Evolutionary conservation across 1,140 invertebrate genomes (phyloP).

Genomic region (Zaprionus nigranus): DNA sequence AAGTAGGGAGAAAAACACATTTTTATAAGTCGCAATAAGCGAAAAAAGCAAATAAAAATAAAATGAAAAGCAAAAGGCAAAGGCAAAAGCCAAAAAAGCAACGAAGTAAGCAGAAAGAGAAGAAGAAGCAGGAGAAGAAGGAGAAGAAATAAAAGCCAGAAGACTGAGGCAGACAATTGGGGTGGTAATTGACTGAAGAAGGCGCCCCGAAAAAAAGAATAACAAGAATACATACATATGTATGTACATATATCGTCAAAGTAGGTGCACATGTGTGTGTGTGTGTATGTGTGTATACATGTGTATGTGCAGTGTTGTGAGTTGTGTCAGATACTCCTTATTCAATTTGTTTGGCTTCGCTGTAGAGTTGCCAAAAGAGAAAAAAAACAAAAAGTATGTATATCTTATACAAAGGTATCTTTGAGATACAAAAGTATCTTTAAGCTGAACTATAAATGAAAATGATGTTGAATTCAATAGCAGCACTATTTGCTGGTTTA

Average conservation of each 20-base stretch:
- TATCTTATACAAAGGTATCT: not conserved
- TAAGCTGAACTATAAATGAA: too few species aligned
- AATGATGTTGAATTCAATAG: too few species aligned
- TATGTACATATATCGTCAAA: not conserved
- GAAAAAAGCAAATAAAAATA: slow-evolving; percentile 64
- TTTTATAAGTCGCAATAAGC: slow-evolving; percentile 79
- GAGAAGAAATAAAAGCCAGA: not conserved
- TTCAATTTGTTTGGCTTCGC: slow-evolving; percentile 3
- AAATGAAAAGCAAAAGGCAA: slow-evolving; percentile 32
- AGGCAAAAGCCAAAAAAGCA: slow-evolving; percentile 13
- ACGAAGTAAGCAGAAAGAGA: slow-evolving; percentile 19
- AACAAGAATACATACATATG: slow-evolving; percentile 5
- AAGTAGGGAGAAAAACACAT: slow-evolving; percentile 13
- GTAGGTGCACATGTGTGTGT: not conserved
- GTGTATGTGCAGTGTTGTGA: not conserved
- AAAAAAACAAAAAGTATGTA: not conserved
- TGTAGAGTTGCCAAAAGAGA: not conserved
- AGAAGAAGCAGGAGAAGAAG: slow-evolving; percentile 22
- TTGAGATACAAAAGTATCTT: not conserved
- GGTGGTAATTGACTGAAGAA: slow-evolving; percentile 64
- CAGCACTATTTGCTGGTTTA: too few species aligned
- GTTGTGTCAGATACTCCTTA: slow-evolving; percentile 3
- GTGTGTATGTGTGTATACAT: not conserved
- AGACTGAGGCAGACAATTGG: slow-evolving; percentile 59
- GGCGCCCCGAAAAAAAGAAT: slow-evolving; percentile 7